These are phyloP conservation scores for Elegia similella DNA, from an alignment of 2,888 invertebrate species.

Conservation along the genomic window DNA sequence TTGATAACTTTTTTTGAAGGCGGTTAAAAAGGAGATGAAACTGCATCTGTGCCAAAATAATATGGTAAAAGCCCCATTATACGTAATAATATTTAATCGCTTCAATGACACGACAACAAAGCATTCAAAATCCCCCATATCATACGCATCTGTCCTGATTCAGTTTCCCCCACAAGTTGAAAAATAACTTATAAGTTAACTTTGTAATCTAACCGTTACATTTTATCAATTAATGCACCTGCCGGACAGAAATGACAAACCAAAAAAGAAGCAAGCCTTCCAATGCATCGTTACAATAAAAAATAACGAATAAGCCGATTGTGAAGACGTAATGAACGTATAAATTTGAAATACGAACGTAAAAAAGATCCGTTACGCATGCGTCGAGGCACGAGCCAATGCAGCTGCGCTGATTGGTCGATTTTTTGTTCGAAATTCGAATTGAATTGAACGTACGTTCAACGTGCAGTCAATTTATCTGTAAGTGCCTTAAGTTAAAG, in stretches of 20 bases:
- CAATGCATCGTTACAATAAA: conserved; percentile 30
- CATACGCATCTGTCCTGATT: neutral
- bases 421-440: conserved; percentile 61
- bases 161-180: neutral
- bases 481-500: conserved; percentile 44
- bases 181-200: neutral
- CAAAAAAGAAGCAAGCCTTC: conserved; percentile 31
- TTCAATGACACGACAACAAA: too few relatives aligned
- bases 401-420: conserved; percentile 58
- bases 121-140: neutral
- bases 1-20: too few relatives aligned
- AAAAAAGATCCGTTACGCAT: conserved; percentile 35
- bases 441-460: conserved; percentile 35
- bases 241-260: conserved; percentile 8
- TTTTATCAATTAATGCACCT: conserved; percentile 7
- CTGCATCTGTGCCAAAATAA: too few relatives aligned
- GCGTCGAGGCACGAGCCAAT: conserved; percentile 58
- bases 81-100: too few relatives aligned
- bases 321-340: conserved; percentile 36
- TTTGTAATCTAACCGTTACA: conserved; percentile 1
- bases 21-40: too few relatives aligned
- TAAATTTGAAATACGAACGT: conserved; percentile 40
- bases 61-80: too few relatives aligned
- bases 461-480: conserved; percentile 36
- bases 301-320: conserved; percentile 33